A percentile compares a stretch with the other conserved stretches of the same genome.
Conservation (phyloP, 2,797 vertebrate species). For the Meriones psammophilus region DNA sequence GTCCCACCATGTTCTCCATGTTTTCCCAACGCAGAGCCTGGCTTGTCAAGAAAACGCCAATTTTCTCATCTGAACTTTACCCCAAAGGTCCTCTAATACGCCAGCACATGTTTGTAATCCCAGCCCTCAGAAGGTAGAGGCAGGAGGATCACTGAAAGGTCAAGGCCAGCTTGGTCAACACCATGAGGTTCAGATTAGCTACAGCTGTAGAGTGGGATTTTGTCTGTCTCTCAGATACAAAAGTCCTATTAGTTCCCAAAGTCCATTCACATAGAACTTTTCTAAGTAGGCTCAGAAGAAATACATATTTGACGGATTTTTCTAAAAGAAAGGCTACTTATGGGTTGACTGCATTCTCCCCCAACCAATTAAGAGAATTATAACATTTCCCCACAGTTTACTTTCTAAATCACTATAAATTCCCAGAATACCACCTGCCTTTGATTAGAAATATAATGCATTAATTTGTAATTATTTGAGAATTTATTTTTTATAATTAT, state of each 20-base stretch:
- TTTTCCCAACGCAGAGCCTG: background rate
- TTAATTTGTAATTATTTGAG: background rate
- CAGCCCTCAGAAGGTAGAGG: background rate
- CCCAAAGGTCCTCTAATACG: constrained; percentile 16
- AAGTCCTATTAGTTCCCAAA: constrained; percentile 12
- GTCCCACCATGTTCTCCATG: background rate
- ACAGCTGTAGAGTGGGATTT: background rate
- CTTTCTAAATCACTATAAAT: constrained; percentile 57
- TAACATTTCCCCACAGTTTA: constrained; percentile 7
- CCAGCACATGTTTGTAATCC: background rate
- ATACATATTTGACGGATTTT: background rate
- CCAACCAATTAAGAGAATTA: constrained; percentile 48
- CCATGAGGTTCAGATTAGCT: background rate
- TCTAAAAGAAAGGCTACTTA: constrained; percentile 42
- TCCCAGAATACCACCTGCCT: background rate
- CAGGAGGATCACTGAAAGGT: background rate
- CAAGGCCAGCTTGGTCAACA: background rate
- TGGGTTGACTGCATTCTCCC: background rate
- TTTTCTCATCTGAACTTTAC: constrained; percentile 1
- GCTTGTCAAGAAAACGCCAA: constrained; percentile 31
- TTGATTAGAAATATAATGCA: constrained; percentile 37
- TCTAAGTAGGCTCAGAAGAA: constrained; percentile 16
- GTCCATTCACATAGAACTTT: constrained; percentile 34
- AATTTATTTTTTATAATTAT: constrained; percentile 29
- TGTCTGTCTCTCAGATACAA: background rate